Base-by-base conservation (phyloP, 1,140 invertebrate genomes). In the Bombus polaris region DNA sequence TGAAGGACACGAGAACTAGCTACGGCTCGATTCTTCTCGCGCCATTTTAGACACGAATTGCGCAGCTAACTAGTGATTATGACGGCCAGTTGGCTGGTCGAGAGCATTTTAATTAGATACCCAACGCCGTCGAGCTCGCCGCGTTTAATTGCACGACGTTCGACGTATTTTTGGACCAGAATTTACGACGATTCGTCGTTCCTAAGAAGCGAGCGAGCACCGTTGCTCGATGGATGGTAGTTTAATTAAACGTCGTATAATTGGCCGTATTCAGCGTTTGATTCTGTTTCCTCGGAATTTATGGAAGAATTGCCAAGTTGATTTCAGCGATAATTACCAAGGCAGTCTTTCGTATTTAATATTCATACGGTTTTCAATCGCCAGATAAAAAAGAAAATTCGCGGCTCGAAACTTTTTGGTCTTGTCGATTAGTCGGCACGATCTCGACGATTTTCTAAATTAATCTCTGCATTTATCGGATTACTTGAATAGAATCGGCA, bases 81-180 rank as follows among this genome's bases (percentile, higher is more conserved):
- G 32, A 88, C 35, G 57, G 47, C n/a, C 74, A 53, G 81, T 68
- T 62, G 73, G 35, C n/a, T 71, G 65, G 59, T 59, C 39, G 39
- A 72, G 59, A 66, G 81, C 53, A 62, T 74, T 74, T 87, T 86
- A 87, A 75, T 87, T 79, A 66, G 74, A 78, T 65, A 53, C 10
- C 44, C 2, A 28, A 32, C 2, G 28, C 15, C 18, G 15, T 25
- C 25, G 42, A 47, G 15, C 28, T 22, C 6, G 35, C 18, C 44
- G 44, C 42, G 39, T 76, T 87, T 86, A 66, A 73, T 73, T 68
- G 76, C 71, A 32, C n/a, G n/a, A 13, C 32, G 32, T 25, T 74
- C 35, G 35, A 72, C 25, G 35, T 25, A 62, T 42, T 77, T 42
- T n/a, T 62, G 3, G 10, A n/a, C 13, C 37, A 12, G n/a, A 22